Percentiles rank a stretch among this genome's conserved stretches.
Evolutionary conservation across 2,888 invertebrate species (phyloP).

Genomic region (Cheilosia vernalis): DNA sequence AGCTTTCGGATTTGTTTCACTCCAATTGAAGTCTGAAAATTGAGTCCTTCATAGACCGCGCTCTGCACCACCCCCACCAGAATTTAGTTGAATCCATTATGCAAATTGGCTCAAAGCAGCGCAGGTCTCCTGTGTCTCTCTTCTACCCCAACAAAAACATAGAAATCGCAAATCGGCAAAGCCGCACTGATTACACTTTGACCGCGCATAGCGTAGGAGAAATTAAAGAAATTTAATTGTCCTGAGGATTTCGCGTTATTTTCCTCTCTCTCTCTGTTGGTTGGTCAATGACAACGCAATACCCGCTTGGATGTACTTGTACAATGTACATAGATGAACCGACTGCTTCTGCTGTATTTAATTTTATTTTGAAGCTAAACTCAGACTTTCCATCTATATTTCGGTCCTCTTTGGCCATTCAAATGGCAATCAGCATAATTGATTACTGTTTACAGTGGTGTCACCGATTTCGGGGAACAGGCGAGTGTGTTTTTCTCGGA

Average conservation of each 20-base stretch:
- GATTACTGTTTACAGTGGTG: slow-evolving; percentile 64
- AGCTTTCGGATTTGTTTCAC: slow-evolving; percentile 30
- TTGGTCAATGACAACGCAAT: too few species aligned
- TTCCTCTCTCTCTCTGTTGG: slow-evolving; percentile 1
- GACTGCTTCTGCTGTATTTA: slow-evolving; percentile 12
- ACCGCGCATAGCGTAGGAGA: slow-evolving; percentile 9
- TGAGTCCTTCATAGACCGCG: slow-evolving; percentile 9
- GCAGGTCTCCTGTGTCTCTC: slow-evolving; percentile 6
- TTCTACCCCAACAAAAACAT: slow-evolving; percentile 13
- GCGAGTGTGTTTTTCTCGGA: slow-evolving; percentile 18
- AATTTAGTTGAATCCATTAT: slow-evolving; percentile 72
- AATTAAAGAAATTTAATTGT: slow-evolving; percentile 74
- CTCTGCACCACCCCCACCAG: slow-evolving; percentile 6
- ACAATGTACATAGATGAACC: slow-evolving; percentile 18
- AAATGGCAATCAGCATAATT: slow-evolving; percentile 73
- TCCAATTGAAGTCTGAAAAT: slow-evolving; percentile 25
- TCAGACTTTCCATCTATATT: not conserved
- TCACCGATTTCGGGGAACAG: slow-evolving; percentile 13
- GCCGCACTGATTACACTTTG: slow-evolving; percentile 60
- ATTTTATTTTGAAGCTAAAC: slow-evolving; percentile 27
- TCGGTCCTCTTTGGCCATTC: slow-evolving; percentile 20
- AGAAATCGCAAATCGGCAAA: slow-evolving; percentile 72
- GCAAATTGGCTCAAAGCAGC: slow-evolving; percentile 68
- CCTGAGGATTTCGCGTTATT: slow-evolving; percentile 31
- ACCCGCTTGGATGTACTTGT: too few species aligned